Base-by-base conservation (phyloP, 2,797 vertebrate genomes). In the Myotis daubentonii region DNA sequence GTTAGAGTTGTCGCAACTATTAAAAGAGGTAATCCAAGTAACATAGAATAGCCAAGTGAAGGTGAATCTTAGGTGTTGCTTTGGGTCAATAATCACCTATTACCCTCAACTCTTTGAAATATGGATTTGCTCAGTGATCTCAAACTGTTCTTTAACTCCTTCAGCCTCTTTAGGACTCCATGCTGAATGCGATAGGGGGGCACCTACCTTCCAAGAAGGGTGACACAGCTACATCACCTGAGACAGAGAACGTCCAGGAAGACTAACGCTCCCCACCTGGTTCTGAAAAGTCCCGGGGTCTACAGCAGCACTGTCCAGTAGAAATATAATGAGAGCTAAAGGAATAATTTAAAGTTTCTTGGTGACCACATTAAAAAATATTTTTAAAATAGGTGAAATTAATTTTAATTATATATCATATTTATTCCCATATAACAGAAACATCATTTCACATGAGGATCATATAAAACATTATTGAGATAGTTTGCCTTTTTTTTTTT, bases 101-200 rank as follows among this genome's bases (percentile, higher is more conserved):
- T 85, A 6, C 74, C 81, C 93, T 89, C 70, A 22, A 55, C 25
- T 49, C 66, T 88, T 91, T 80, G 51, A 87, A 84, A 90, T n/a
- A 15, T 33, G 38, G 22, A 78, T 91, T 70, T 47, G 23, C 5
- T 76, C 44, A 49, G 15, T 82, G 75, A 78, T 65, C 55, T 78
- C 85, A 94, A 94, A 93, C 36, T 66, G 15, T 53, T 93, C 55
- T 86, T 79, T 85, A 91, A 70, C 51, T 84, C 36, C 49, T 81
- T 80, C 30, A 12, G 11, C 25, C 28, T 91, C 88, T 94, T 75
- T 80, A 44, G 44, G 60, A 6, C 2, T 91, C 81, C 60, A 12
- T 89, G 79, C 70, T 92, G 33, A 83, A 47, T 60, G 74, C 33
- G 30, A 91, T 28, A 51, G 17, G 10, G 57, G 85, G 28, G 15